Percentiles rank a stretch among this genome's conserved stretches.
Conservation (phyloP, 2,113 vertebrate genomes). For the Sakesphorus luctuosus region DNA sequence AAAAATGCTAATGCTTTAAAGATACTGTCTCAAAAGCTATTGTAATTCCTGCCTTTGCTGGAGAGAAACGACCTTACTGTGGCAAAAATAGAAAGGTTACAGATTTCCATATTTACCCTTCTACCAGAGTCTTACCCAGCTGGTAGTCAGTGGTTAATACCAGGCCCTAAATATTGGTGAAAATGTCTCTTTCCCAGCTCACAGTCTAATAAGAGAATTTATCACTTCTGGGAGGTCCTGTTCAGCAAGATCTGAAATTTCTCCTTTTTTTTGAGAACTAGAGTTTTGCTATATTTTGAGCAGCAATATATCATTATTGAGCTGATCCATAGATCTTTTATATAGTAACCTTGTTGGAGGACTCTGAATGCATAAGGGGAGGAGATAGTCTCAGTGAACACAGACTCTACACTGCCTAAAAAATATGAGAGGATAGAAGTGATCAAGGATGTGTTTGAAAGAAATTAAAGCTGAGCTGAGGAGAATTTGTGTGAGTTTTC, state of each 20-base stretch:
- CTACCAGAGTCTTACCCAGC: neutral
- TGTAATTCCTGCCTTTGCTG: neutral
- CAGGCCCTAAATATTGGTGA: neutral
- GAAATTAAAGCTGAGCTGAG: neutral
- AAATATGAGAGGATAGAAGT: neutral
- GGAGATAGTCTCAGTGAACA: neutral
- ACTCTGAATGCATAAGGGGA: neutral
- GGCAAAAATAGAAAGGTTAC: neutral
- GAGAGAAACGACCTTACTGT: neutral
- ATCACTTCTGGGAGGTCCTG: neutral
- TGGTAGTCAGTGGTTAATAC: neutral
- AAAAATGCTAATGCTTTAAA: conserved; percentile 1
- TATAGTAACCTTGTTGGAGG: neutral
- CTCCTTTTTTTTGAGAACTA: neutral
- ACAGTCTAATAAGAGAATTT: neutral
- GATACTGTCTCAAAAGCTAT: neutral
- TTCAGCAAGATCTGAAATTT: neutral
- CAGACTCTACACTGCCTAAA: neutral
- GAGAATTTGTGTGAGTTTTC: neutral
- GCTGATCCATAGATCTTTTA: neutral
- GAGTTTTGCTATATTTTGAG: neutral
- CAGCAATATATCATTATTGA: neutral
- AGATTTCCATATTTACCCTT: neutral
- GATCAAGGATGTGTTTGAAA: neutral
- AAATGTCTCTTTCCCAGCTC: neutral